These are phyloP conservation scores for Zaprionus lineosus DNA, from an alignment of 2,888 invertebrate genomes.

Conservation along the genomic window DNA sequence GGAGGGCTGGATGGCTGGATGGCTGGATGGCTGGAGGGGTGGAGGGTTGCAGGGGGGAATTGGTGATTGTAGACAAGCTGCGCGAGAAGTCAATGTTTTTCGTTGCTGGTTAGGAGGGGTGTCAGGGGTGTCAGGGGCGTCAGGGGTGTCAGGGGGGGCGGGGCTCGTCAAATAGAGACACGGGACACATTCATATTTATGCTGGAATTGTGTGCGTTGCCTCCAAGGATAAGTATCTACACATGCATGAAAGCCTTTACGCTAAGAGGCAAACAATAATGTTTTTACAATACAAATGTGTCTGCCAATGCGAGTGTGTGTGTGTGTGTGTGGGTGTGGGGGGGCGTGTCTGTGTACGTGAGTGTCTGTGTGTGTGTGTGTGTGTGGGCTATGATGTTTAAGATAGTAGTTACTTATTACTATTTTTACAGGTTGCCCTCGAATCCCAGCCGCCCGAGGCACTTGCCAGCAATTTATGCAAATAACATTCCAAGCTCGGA, in stretches of 20 bases:
- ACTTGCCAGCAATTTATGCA: no score
- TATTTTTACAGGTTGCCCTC: constrained; percentile 10
- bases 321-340: neutral
- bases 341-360: constrained; percentile 1
- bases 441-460: neutral
- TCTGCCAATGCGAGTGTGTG: no score
- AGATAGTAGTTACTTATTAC: constrained; percentile 7
- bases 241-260: neutral
- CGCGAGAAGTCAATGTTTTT: no score
- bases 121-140: no score
- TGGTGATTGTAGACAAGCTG: no score
- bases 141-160: no score
- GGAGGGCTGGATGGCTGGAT: no score
- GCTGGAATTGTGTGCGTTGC: neutral
- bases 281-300: neutral
- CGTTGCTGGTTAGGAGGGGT: no score
- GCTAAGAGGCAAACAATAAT: constrained; percentile 3
- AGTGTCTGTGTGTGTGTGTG: neutral
- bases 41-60: no score
- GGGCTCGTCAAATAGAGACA: constrained; percentile 20
- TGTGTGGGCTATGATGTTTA: constrained; percentile 2
- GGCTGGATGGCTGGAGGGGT: no score
- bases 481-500: no score
- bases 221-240: constrained; percentile 4
- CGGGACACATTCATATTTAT: constrained; percentile 10